These are phyloP conservation scores for Zelostemma sp. DNA, from an alignment of 1,140 invertebrate genomes.

Conservation along the genomic window DNA sequence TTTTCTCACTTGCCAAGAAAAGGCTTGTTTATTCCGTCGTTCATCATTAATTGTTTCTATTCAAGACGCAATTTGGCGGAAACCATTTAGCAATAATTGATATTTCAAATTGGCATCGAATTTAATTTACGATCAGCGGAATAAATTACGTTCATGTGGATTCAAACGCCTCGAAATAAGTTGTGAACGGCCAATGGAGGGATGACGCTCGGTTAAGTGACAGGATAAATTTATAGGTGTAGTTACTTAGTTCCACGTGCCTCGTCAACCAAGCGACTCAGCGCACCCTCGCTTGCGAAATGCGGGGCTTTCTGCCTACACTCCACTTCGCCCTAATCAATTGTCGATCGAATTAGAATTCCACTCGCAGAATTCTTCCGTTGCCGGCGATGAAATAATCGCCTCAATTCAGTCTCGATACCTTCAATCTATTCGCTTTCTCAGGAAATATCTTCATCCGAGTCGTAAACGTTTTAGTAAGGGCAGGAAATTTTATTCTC, in stretches of 20 bases:
- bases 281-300: slow-evolving; percentile 36
- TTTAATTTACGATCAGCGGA: too few species aligned
- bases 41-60: background rate
- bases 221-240: slow-evolving; percentile 51
- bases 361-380: slow-evolving; percentile 35
- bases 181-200: slow-evolving; percentile 45
- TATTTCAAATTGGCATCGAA: too few species aligned
- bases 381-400: slow-evolving; percentile 21
- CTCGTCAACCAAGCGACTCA: slow-evolving; percentile 42
- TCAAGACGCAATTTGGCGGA: background rate
- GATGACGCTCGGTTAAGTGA: slow-evolving; percentile 44
- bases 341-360: slow-evolving; percentile 54
- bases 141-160: too few species aligned
- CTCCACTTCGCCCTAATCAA: slow-evolving; percentile 46
- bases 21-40: background rate
- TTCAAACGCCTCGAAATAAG: slow-evolving; percentile 22
- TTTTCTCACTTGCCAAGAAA: background rate
- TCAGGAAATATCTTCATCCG: slow-evolving; percentile 48
- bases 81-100: too few species aligned
- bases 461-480: too few species aligned
- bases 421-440: too few species aligned
- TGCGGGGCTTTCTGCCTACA: slow-evolving; percentile 32
- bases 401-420: slow-evolving; percentile 25
- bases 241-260: slow-evolving; percentile 48
- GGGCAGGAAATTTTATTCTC: too few species aligned